Evolutionary conservation across 2,888 invertebrate species (phyloP), one percentile per base, ranked within the genome.

Genomic region (Patella depressa): DNA sequence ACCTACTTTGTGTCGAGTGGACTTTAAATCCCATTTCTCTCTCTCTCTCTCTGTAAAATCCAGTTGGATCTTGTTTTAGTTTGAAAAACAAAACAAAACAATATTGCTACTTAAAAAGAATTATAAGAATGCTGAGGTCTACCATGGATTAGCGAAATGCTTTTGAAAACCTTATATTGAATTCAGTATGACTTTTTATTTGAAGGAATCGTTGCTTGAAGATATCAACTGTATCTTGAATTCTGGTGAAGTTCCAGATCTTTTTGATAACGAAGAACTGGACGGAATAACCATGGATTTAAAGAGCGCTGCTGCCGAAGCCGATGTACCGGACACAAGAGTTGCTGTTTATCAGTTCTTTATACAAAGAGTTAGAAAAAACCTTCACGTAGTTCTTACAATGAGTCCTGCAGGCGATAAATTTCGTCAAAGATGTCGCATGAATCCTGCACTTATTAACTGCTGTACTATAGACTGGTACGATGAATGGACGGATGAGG

Each of bases 401-500:
- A 88, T 91, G 87, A 90, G 90, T 82, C 91, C 91, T 7, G 90
- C 89, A 5, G 91, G 91, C 34, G 83, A 82, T 15, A 85, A 85
- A 80, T 91, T 91, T 85, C 86, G 91, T 5, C 90, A 90, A 80
- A 84, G 91, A 19, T 91, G 91, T 78, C 88, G 91, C 4, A 90
- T 90, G 88, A 91, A 91, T 76, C 91, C 91, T 3, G 89, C 91
- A 2, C 85, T 91, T 59, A 89, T 91, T 79, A 91, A 90, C 86
- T 91, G 91, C 82, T 91, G 91, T 79, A 91, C 91, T 0, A 91
- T 91, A 34, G 91, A 91, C 85, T 91, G 91, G 91, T 91, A 88
- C 78, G 88, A 89, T 77, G 91, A 91, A 71, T 91, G 91, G 91
- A 87, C 88, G 12, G 86, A 87, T 14, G 88, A 88, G 75, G 91